phyloP scores from a whole-genome alignment of 1,140 invertebrate species.

The Idris sp. region DNA sequence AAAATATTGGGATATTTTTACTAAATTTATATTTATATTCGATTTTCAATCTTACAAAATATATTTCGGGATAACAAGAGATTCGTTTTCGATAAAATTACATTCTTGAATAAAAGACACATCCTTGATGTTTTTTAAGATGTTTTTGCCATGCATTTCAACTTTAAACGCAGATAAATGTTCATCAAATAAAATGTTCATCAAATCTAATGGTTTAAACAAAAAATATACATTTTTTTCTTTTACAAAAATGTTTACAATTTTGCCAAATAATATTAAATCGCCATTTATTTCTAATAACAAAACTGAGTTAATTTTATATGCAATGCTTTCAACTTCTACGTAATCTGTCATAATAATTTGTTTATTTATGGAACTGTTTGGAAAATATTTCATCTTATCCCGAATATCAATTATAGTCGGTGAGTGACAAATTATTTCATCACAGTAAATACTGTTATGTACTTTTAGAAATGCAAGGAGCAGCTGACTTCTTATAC shows the following conservation, averaged over 20 bases:
- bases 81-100: conserved; percentile 7
- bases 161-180: conserved; percentile 36
- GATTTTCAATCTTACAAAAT: too few species aligned
- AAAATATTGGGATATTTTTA: too few species aligned
- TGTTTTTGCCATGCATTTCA: background rate
- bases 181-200: conserved; percentile 35
- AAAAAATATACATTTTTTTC: conserved; percentile 16
- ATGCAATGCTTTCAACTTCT: conserved; percentile 9
- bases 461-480: conserved; percentile 32
- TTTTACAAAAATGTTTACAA: conserved; percentile 33
- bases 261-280: conserved; percentile 25
- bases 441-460: conserved; percentile 14
- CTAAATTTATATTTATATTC: too few species aligned
- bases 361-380: conserved; percentile 6
- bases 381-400: conserved; percentile 22
- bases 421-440: conserved; percentile 18
- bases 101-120: conserved; percentile 33
- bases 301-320: conserved; percentile 41
- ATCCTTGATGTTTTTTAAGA: conserved; percentile 23
- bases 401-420: conserved; percentile 13
- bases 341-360: conserved; percentile 18
- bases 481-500: conserved; percentile 28
- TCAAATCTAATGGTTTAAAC: conserved; percentile 16
- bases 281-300: conserved; percentile 27
- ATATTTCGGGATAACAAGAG: conserved; percentile 19